Conservation (phyloP, 2,888 invertebrate species). For the Trissoscelio sp. region DNA sequence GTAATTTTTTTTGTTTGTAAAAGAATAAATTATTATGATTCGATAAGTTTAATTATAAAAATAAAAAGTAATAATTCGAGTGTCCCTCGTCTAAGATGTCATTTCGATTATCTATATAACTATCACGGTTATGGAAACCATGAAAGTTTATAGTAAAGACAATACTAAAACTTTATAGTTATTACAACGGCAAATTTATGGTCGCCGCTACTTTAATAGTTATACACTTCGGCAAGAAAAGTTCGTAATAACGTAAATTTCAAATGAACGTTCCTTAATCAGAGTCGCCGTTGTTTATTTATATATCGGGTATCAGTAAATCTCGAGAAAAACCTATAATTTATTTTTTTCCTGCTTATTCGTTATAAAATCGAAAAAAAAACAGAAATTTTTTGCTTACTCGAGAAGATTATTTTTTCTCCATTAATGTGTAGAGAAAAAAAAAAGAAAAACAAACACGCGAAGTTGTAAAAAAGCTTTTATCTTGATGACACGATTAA, state of each 20-base stretch:
- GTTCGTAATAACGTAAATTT: slow-evolving; percentile 60
- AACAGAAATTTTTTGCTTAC: too few relatives aligned
- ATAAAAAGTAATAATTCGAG: slow-evolving; percentile 15
- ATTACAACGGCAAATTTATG: slow-evolving; percentile 61
- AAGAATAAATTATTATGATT: background rate
- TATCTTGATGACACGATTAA: background rate
- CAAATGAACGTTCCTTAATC: slow-evolving; percentile 52
- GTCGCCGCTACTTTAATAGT: slow-evolving; percentile 52
- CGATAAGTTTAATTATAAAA: slow-evolving; percentile 16
- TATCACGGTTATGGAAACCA: slow-evolving; percentile 56
- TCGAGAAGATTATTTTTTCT: too few relatives aligned
- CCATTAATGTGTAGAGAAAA: too few relatives aligned
- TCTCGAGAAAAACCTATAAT: background rate
- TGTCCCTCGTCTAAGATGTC: slow-evolving; percentile 14
- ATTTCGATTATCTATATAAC: slow-evolving; percentile 59
- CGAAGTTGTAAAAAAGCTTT: background rate
- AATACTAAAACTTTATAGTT: slow-evolving; percentile 67
- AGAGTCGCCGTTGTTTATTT: slow-evolving; percentile 39
- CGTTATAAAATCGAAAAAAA: too few relatives aligned
- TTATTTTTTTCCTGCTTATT: background rate
- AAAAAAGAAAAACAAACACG: background rate
- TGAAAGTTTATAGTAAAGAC: slow-evolving; percentile 63
- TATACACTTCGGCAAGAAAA: slow-evolving; percentile 53
- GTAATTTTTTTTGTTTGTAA: too few relatives aligned
- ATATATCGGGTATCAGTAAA: background rate